These are phyloP conservation scores for Dryas iulia DNA, from an alignment of 1,140 invertebrate genomes.

Conservation along the genomic window DNA sequence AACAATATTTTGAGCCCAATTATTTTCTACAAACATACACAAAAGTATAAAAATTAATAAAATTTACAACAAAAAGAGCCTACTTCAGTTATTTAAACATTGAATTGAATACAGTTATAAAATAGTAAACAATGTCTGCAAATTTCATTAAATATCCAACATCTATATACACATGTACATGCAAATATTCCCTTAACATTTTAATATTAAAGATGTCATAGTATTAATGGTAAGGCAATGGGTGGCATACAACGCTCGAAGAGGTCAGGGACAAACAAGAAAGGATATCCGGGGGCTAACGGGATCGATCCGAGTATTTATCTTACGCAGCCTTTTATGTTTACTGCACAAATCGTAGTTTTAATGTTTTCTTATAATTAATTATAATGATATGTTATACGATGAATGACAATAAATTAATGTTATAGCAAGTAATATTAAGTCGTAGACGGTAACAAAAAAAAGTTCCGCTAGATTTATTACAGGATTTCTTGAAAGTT, in stretches of 20 bases:
- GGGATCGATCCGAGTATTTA: slow-evolving; percentile 28
- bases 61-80: no score
- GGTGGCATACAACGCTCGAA: neutral
- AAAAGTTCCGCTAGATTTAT: neutral
- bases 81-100: no score
- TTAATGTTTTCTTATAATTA: neutral
- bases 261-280: slow-evolving; percentile 56
- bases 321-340: neutral
- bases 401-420: no score
- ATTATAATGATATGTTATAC: neutral
- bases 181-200: neutral
- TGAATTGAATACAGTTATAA: no score
- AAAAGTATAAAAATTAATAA: no score
- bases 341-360: neutral
- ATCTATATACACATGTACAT: no score
- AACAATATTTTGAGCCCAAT: no score
- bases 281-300: slow-evolving; percentile 19
- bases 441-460: neutral
- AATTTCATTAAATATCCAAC: no score
- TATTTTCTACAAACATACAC: no score
- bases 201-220: neutral
- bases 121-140: no score
- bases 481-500: slow-evolving; percentile 14
- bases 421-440: no score
- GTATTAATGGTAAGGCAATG: neutral